Percentiles rank a stretch among this genome's conserved stretches.
Conservation (phyloP, 2,113 vertebrate species). For the Podocnemis expansa region DNA sequence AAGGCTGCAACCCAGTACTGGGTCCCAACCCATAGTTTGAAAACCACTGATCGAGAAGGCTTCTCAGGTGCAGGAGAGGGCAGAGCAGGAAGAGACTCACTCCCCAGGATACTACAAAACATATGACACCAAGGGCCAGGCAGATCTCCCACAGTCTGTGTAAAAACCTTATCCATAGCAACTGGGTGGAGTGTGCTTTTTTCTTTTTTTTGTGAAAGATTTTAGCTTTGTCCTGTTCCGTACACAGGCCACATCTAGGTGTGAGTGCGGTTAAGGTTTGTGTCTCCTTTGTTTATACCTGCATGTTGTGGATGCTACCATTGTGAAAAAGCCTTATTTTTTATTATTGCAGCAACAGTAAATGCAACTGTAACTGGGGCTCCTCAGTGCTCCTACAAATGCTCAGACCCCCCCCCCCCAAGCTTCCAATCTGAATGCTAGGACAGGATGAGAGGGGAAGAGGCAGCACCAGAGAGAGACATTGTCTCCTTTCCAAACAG, state of each 20-base stretch:
- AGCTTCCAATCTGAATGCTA: neutral
- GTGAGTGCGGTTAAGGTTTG: neutral
- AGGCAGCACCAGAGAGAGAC: rapidly evolving
- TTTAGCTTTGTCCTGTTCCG: no score
- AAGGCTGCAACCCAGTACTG: no score
- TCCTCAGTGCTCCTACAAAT: neutral
- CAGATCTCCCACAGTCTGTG: no score
- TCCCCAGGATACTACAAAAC: neutral
- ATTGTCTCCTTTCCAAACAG: neutral
- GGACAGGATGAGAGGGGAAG: neutral
- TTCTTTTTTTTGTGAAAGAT: no score
- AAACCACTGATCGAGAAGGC: no score
- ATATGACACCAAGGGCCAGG: no score
- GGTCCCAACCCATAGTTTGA: no score
- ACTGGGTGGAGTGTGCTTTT: no score
- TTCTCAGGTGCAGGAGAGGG: neutral
- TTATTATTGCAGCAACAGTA: neutral
- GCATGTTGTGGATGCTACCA: rapidly evolving
- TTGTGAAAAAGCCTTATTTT: neutral
- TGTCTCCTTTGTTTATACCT: neutral
- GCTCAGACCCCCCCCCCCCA: rapidly evolving
- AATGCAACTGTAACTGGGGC: neutral
- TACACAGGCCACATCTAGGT: neutral
- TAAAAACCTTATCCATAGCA: no score
- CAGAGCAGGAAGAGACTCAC: neutral